Base-by-base conservation (phyloP, 2,113 vertebrate species). In the Edolisoma coerulescens region DNA sequence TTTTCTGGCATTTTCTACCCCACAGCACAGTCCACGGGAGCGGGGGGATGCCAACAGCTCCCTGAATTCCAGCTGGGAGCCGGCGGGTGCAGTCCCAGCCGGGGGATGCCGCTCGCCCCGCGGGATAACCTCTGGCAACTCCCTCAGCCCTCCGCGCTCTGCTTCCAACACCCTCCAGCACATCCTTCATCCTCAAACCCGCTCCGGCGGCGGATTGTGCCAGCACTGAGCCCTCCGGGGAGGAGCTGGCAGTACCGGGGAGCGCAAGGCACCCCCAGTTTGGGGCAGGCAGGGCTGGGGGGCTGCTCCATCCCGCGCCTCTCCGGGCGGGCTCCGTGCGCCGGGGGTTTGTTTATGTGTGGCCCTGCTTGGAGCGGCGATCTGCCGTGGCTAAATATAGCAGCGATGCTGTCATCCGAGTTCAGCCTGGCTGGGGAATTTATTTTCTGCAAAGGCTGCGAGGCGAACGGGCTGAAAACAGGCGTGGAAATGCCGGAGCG, bases 391-490 rank as follows among this genome's bases (percentile, higher is more conserved):
- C 95, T 96, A 94, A 89, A 92, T 93, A 93, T 94, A 96, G 96
- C 80, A 39, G 71, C 13, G 64, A 90, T 94, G 96, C 85, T 95
- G 96, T 95, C 96, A 96, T 90, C 88, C 85, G 22, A 93, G 88
- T 94, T 95, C 96, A 96, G 95, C 85, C 86, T 10, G 92, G 79
- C 88, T 90, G 92, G 85, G 83, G 93, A 96, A 95, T 90, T 93
- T 78, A 70, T 96, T 87, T 90, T 80, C 96, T 93, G 92, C 90
- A 92, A 92, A 87, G 85, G 90, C 70, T 89, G 95, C 5, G 85
- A 96, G 85, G 83, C 26, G 42, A 86, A 84, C 1, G 84, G 73
- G 37, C 71, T 74, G 85, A 3, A 21, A 87, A 60, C 59, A 35
- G 82, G 78, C 65, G 21, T 54, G 79, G 92, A 83, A 76, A 83